Evolutionary conservation across 2,888 invertebrate genomes (phyloP).

Genomic region (Pocota personata): DNA sequence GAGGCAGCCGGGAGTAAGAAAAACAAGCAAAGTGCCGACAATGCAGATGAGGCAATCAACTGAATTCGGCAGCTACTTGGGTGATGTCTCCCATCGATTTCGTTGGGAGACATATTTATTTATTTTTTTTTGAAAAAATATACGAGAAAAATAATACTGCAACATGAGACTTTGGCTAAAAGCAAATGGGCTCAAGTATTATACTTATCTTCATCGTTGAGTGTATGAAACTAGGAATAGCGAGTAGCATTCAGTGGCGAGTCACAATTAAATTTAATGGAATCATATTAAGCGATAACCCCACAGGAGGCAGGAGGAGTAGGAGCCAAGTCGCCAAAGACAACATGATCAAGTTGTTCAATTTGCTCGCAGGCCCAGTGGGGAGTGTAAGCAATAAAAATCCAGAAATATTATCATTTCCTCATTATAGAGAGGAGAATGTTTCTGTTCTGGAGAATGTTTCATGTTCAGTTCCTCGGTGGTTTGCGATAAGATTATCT

Average conservation of each 20-base stretch:
- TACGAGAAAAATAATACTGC: constrained; percentile 29
- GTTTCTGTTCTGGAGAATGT: constrained; percentile 24
- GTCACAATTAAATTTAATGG: constrained; percentile 68
- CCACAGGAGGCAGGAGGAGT: constrained; percentile 1
- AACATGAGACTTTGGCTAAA: constrained; percentile 28
- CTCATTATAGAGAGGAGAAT: constrained; percentile 56
- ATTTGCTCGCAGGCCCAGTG: constrained; percentile 14
- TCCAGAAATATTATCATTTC: constrained; percentile 71
- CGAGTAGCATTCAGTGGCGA: constrained; percentile 26
- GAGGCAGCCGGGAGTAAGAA: neutral
- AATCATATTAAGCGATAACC: constrained; percentile 49
- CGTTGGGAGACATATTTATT: neutral
- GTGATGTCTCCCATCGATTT: constrained; percentile 10
- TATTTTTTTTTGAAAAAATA: neutral
- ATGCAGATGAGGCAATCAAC: constrained; percentile 47
- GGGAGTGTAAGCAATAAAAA: constrained; percentile 53
- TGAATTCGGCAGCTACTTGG: constrained; percentile 10
- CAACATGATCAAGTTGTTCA: constrained; percentile 46
- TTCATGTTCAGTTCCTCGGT: constrained; percentile 20
- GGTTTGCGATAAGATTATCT: constrained; percentile 54
- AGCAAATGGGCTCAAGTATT: neutral
- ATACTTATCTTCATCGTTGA: neutral
- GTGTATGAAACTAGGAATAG: too few species aligned
- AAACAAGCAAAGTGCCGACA: constrained; percentile 33
- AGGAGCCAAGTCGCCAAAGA: neutral